Conservation (phyloP, 2,797 vertebrate species). For the Pangasius djambal region DNA sequence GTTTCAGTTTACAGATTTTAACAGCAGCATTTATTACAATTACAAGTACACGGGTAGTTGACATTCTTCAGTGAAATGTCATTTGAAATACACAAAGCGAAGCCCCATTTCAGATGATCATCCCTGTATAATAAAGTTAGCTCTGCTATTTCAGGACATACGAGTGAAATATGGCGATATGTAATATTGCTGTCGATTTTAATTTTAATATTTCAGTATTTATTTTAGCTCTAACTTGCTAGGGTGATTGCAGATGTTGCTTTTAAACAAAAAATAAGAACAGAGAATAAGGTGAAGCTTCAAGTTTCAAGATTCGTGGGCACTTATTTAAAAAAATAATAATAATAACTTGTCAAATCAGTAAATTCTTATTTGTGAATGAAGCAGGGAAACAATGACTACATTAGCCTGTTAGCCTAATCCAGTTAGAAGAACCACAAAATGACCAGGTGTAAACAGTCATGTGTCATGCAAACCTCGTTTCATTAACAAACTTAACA, state of each 20-base stretch:
- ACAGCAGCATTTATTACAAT: neutral
- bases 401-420: neutral
- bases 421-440: neutral
- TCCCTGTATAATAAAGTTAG: neutral
- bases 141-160: neutral
- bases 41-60: neutral
- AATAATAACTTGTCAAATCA: too few species aligned
- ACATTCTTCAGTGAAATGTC: neutral
- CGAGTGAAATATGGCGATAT: too few species aligned
- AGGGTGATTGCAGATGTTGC: constrained; percentile 48
- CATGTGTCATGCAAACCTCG: constrained; percentile 52
- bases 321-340: neutral
- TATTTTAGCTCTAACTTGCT: constrained; percentile 22
- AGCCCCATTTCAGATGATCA: neutral
- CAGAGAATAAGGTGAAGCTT: neutral
- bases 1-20: neutral
- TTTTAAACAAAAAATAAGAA: neutral
- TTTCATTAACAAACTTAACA: constrained; percentile 61
- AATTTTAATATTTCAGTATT: neutral
- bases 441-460: neutral
- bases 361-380: neutral
- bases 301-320: neutral
- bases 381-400: neutral
- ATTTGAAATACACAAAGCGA: neutral
- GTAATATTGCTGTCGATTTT: neutral